phyloP scores from a whole-genome alignment of 2,113 vertebrate genomes.

The Psilopogon haemacephalus region DNA sequence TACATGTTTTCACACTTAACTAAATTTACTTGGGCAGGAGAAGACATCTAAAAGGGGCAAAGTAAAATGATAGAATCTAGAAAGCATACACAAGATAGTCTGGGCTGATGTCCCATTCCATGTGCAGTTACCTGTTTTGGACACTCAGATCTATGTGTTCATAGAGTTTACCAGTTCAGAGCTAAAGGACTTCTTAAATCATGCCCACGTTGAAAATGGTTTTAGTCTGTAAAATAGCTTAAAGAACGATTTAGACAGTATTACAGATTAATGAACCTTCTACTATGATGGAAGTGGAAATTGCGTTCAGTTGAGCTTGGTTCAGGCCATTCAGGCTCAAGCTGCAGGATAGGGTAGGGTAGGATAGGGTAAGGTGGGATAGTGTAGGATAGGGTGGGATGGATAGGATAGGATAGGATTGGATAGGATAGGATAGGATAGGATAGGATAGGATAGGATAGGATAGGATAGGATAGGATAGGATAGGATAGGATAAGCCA shows the following conservation, averaged over 20 bases:
- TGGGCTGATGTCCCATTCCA: not conserved
- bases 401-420: too few relatives aligned
- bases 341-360: too few relatives aligned
- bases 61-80: not conserved
- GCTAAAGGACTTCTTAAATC: not conserved
- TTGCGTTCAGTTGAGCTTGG: constrained; percentile 25
- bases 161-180: not conserved
- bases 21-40: not conserved
- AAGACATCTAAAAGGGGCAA: not conserved
- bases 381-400: too few relatives aligned
- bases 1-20: not conserved
- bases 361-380: too few relatives aligned
- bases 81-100: not conserved
- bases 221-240: constrained; percentile 37
- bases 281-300: constrained; percentile 26
- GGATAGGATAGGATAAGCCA: too few relatives aligned
- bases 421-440: too few relatives aligned
- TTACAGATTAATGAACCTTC: constrained; percentile 44
- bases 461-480: too few relatives aligned
- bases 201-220: not conserved
- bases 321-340: constrained; percentile 42
- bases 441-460: too few relatives aligned
- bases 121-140: not conserved
- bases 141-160: not conserved
- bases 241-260: constrained; percentile 49